Base-by-base conservation (phyloP, 2,888 invertebrate species). In the Lissocephala sabroskyi region DNA sequence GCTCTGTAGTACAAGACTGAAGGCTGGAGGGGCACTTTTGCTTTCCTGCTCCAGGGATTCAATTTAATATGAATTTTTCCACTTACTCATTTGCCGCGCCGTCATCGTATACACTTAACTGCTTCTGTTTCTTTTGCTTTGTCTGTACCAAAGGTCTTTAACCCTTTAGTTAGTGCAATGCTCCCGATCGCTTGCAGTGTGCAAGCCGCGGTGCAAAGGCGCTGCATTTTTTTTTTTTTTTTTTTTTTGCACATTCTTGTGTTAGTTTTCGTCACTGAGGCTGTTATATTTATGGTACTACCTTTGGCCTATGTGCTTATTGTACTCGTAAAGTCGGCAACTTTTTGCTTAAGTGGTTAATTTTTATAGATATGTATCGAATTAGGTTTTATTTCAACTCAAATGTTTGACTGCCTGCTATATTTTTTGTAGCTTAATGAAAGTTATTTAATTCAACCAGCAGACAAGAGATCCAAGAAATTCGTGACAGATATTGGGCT, bases 101-200 rank as follows among this genome's bases (percentile, higher is more conserved):
- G 64, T 58, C 65, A 66, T 48, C 26, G 26, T 30, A 42, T 47
- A 54, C 51, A 53, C 51, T 45, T 54, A 42, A 45, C 46, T 44
- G 30, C n/a, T n/a, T n/a, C n/a, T 28, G 45, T 14, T 32, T 18
- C 23, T 43, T 33, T 16, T 30, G 7, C 19, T 43, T 11, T 11
- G 16, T 26, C 23, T 14, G 14, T 28, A 7, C 26, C 16, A 16
- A 80, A 79, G 79, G 79, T 80, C 79, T 79, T 80, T 79, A 80
- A 80, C 79, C 79, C 79, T 80, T 80, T 68, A 56, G 64, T 73
- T 57, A 70, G 79, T 79, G 79, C 79, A 80, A 65, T 73, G 73
- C 77, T 76, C 73, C 73, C 17, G 35, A 35, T 35, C 16, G 35
- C 37, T 49, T 23, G 23, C 23, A 5, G 23, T 23, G 3, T 23